A percentile compares a stretch with the other conserved stretches of the same genome.
phyloP scores from a whole-genome alignment of 30 jellyfish, hydroid and myxozoan species.

The Catostylus mosaicus region DNA sequence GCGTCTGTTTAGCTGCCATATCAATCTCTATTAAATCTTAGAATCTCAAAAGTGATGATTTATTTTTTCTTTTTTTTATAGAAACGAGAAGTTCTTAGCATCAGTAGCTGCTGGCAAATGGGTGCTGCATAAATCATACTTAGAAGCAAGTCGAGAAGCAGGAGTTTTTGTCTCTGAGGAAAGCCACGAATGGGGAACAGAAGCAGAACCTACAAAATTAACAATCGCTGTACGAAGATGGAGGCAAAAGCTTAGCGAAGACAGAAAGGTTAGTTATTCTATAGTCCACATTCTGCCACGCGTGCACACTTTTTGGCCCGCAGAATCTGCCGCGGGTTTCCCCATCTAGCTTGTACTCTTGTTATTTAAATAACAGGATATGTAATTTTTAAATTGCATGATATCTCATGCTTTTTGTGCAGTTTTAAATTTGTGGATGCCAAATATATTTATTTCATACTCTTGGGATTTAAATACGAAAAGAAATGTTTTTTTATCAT shows the following conservation, averaged over 20 bases:
- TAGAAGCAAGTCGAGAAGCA: constrained; percentile 94
- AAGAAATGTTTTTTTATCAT: too few relatives aligned
- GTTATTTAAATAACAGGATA: too few relatives aligned
- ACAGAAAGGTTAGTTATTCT: constrained; percentile 42
- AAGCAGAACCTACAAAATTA: constrained; percentile 71
- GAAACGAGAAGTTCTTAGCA: constrained; percentile 93
- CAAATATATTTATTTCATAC: too few relatives aligned
- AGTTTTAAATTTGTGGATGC: too few relatives aligned
- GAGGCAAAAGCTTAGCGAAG: constrained; percentile 68
- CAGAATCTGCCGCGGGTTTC: too few relatives aligned
- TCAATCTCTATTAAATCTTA: too few relatives aligned
- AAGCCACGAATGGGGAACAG: constrained; percentile 95
- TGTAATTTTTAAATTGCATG: too few relatives aligned
- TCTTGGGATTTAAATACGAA: too few relatives aligned
- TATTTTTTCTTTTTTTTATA: constrained; percentile 1
- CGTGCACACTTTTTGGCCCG: too few relatives aligned
- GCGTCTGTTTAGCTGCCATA: too few relatives aligned
- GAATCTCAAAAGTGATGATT: not conserved
- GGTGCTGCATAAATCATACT: constrained; percentile 92
- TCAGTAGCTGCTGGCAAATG: constrained; percentile 98
- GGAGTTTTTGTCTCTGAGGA: constrained; percentile 84
- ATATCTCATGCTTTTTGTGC: too few relatives aligned
- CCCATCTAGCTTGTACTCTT: too few relatives aligned
- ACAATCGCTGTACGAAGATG: constrained; percentile 87
- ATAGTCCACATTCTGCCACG: not conserved